Evolutionary conservation across 2,113 vertebrate genomes (phyloP).

Genomic region (Entomyzon cyanotis): DNA sequence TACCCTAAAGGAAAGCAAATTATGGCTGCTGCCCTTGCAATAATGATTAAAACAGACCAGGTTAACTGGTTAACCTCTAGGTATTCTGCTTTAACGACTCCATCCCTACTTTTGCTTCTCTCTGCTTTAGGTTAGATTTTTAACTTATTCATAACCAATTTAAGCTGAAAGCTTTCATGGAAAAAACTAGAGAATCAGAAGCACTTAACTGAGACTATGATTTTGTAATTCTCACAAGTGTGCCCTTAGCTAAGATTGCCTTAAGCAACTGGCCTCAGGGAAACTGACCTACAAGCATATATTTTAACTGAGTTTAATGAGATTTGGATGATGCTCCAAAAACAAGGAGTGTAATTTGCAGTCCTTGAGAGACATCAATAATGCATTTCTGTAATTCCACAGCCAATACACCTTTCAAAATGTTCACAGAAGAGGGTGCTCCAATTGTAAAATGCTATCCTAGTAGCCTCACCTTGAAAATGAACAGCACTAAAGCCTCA

Average conservation of each 20-base stretch:
- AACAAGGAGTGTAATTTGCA: background rate
- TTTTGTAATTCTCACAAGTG: slow-evolving; percentile 8
- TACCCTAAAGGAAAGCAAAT: background rate
- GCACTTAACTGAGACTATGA: background rate
- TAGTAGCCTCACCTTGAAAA: background rate
- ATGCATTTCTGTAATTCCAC: background rate
- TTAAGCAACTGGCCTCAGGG: slow-evolving; percentile 7
- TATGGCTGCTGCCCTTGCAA: background rate
- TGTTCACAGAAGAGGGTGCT: background rate
- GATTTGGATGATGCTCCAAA: background rate
- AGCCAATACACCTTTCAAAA: background rate
- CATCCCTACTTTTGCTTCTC: background rate
- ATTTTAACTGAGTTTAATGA: slow-evolving; percentile 19
- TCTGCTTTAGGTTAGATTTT: background rate
- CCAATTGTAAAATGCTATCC: background rate
- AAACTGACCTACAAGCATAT: slow-evolving; percentile 25
- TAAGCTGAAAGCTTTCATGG: background rate
- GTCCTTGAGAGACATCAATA: background rate
- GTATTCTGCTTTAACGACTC: background rate
- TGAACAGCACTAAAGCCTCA: background rate
- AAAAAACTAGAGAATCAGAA: background rate
- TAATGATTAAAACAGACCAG: background rate
- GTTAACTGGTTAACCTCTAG: background rate
- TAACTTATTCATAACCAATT: background rate
- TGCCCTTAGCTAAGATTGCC: background rate